These are phyloP conservation scores for Arrhopalites spinosus DNA, from an alignment of 2,888 invertebrate species.

Conservation along the genomic window DNA sequence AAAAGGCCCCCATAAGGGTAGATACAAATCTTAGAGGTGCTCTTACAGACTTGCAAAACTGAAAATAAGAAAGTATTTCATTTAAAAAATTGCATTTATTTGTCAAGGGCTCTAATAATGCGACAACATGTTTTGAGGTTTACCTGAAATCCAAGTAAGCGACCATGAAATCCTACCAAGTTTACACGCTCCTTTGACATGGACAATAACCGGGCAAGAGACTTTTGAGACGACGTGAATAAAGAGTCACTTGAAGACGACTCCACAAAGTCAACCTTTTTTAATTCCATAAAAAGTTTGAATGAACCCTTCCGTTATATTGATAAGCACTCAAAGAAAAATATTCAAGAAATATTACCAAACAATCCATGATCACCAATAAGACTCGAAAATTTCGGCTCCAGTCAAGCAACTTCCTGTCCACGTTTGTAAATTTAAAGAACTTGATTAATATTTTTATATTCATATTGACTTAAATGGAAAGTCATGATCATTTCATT, in stretches of 20 bases:
- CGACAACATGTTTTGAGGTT: not conserved
- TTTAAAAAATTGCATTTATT: not conserved
- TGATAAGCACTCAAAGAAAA: no score
- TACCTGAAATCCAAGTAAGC: slow-evolving; percentile 54
- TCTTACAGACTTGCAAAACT: slow-evolving; percentile 54
- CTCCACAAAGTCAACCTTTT: slow-evolving; percentile 44
- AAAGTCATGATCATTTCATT: no score
- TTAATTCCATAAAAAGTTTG: no score
- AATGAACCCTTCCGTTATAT: no score
- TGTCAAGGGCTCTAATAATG: not conserved
- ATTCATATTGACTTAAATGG: no score
- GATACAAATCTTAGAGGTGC: slow-evolving; percentile 51
- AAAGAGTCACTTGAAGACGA: slow-evolving; percentile 45
- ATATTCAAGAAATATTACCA: no score
- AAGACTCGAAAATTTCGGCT: slow-evolving; percentile 54
- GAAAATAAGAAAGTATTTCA: not conserved
- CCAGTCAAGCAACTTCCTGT: slow-evolving; percentile 55
- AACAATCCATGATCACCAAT: slow-evolving; percentile 47
- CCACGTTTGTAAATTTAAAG: not conserved
- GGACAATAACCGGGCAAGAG: slow-evolving; percentile 48
- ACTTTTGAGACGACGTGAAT: slow-evolving; percentile 50
- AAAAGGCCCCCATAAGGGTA: slow-evolving; percentile 53
- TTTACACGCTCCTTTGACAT: slow-evolving; percentile 53
- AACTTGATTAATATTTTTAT: slow-evolving; percentile 23
- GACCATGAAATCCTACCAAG: slow-evolving; percentile 54